A percentile compares a stretch with the other conserved stretches of the same genome.
phyloP scores from a whole-genome alignment of 2,797 vertebrate genomes.

The Macropodus opercularis region DNA sequence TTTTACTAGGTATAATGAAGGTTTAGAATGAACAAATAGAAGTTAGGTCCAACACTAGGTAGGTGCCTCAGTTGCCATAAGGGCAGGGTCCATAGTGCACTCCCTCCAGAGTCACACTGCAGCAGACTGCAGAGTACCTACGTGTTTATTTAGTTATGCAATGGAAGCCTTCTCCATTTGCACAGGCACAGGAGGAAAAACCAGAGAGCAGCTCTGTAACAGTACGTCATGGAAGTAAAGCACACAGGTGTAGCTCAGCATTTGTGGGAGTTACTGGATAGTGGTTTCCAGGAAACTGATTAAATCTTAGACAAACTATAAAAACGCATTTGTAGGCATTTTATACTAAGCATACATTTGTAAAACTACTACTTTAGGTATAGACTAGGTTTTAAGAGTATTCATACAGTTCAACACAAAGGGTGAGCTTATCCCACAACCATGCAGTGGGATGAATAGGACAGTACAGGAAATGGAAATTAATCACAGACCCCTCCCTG shows the following conservation, averaged over 20 bases:
- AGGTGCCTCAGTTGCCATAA: constrained; percentile 34
- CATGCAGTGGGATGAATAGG: constrained; percentile 65
- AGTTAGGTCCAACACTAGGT: constrained; percentile 38
- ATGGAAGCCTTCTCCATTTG: constrained; percentile 45
- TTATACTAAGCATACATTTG: too few species aligned
- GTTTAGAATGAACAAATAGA: constrained; percentile 56
- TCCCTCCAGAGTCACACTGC: constrained; percentile 63
- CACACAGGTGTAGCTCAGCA: constrained; percentile 29
- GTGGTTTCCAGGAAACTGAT: too few species aligned
- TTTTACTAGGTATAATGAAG: too few species aligned
- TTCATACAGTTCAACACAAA: constrained; percentile 60
- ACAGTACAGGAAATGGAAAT: constrained; percentile 60
- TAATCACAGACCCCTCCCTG: constrained; percentile 55
- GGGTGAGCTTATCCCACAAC: constrained; percentile 53
- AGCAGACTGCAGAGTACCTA: constrained; percentile 64
- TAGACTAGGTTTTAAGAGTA: too few species aligned
- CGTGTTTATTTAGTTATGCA: constrained; percentile 76
- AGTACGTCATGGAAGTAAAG: constrained; percentile 9
- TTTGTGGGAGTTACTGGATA: background rate
- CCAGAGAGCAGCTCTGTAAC: constrained; percentile 6
- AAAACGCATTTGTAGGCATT: too few species aligned
- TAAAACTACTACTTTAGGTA: too few species aligned
- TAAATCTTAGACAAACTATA: too few species aligned
- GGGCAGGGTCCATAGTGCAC: constrained; percentile 61
- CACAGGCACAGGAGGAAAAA: constrained; percentile 24